phyloP scores from a whole-genome alignment of 2,113 vertebrate species.

The Calcarius ornatus region DNA sequence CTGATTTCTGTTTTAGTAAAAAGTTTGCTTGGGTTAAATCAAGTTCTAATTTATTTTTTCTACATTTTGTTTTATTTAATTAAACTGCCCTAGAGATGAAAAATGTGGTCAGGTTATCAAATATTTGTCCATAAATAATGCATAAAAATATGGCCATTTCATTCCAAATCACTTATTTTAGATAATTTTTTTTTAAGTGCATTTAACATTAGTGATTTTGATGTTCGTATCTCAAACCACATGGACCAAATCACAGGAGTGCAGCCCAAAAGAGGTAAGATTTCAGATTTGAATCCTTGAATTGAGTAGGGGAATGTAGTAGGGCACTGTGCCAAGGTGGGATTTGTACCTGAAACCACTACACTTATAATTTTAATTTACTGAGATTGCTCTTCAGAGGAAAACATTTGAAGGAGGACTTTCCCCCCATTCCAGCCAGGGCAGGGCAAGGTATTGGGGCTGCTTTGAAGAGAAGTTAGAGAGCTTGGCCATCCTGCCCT shows the following conservation, averaged over 20 bases:
- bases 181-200: neutral
- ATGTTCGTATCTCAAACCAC: neutral
- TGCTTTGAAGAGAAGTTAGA: neutral
- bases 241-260: neutral
- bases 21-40: slow-evolving; percentile 7
- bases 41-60: neutral
- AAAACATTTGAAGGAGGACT: neutral
- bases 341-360: neutral
- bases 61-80: slow-evolving; percentile 11
- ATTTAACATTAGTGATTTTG: neutral
- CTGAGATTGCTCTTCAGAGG: neutral
- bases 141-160: neutral
- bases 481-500: neutral
- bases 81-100: neutral
- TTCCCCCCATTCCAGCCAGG: neutral
- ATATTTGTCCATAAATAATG: neutral
- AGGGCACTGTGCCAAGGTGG: neutral
- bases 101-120: neutral
- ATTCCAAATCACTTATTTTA: neutral
- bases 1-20: neutral
- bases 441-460: neutral
- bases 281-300: neutral
- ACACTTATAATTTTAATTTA: neutral
- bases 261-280: neutral
- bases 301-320: rapidly evolving